These are phyloP conservation scores for Drosophila nr. fundita DNA, from an alignment of 2,888 invertebrate genomes.

Conservation along the genomic window DNA sequence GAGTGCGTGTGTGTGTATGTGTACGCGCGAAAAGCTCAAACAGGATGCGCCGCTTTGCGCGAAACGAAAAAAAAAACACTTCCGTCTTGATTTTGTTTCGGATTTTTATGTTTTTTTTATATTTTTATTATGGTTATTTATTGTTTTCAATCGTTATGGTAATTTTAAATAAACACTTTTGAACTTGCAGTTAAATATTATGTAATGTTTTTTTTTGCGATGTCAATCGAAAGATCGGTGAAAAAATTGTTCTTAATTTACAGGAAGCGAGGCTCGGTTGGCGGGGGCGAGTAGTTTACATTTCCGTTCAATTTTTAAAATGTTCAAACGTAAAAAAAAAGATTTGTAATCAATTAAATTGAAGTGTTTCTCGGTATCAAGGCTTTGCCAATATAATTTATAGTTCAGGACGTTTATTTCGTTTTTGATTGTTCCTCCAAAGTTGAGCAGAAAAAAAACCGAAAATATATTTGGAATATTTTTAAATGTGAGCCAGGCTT, in stretches of 20 bases:
- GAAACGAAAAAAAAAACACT: slow-evolving; percentile 50
- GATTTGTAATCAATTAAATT: background rate
- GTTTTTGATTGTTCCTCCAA: background rate
- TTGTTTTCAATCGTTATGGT: slow-evolving; percentile 30
- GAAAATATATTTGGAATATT: slow-evolving; percentile 29
- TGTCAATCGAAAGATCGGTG: background rate
- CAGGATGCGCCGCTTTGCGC: slow-evolving; percentile 65
- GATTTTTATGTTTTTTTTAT: slow-evolving; percentile 30
- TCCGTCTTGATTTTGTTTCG: slow-evolving; percentile 59
- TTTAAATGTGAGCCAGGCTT: background rate
- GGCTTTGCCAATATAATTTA: slow-evolving; percentile 1
- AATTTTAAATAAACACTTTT: slow-evolving; percentile 26
- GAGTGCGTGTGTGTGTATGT: slow-evolving; percentile 5
- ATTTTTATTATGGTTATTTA: slow-evolving; percentile 44
- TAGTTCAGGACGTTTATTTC: slow-evolving; percentile 9
- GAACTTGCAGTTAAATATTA: slow-evolving; percentile 31
- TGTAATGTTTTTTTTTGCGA: slow-evolving; percentile 21
- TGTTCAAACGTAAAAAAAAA: slow-evolving; percentile 33
- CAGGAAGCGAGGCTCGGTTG: slow-evolving; percentile 52
- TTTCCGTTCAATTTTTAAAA: slow-evolving; percentile 74
- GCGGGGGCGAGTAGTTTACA: slow-evolving; percentile 84
- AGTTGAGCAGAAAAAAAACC: slow-evolving; percentile 8
- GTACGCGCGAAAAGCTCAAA: slow-evolving; percentile 54
- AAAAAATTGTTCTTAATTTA: slow-evolving; percentile 39
- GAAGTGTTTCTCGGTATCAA: background rate